Evolutionary conservation across 1,140 invertebrate genomes (phyloP).

Genomic region (Drosophila paulistorum): DNA sequence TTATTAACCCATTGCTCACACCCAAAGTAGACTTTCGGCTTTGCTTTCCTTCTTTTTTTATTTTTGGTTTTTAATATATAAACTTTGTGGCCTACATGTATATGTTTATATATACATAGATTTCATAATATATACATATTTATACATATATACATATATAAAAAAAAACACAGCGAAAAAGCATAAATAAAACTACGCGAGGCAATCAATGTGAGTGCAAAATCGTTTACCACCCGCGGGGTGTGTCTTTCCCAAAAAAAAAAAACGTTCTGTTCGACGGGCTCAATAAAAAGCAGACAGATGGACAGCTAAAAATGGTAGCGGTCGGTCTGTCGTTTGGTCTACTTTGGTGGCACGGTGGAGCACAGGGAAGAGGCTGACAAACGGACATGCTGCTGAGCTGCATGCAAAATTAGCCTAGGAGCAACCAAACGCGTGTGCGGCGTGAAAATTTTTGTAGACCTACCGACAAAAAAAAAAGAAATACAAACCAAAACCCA

Average conservation of each 20-base stretch:
- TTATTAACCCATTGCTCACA: slow-evolving; percentile 69
- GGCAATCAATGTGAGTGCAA: slow-evolving; percentile 80
- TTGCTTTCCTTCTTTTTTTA: slow-evolving; percentile 14
- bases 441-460: slow-evolving; percentile 75
- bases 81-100: slow-evolving; percentile 74
- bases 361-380: not conserved
- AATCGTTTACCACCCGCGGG: slow-evolving; percentile 76
- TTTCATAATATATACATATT: slow-evolving; percentile 36
- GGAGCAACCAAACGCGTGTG: slow-evolving; percentile 56
- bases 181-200: slow-evolving; percentile 78
- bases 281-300: slow-evolving; percentile 68
- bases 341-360: not conserved
- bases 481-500: not conserved
- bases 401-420: slow-evolving; percentile 78
- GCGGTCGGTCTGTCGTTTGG: not conserved
- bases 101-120: slow-evolving; percentile 17
- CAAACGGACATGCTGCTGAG: slow-evolving; percentile 66
- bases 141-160: slow-evolving; percentile 23
- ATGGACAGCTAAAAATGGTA: slow-evolving; percentile 34
- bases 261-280: slow-evolving; percentile 42
- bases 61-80: slow-evolving; percentile 62
- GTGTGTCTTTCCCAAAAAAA: slow-evolving; percentile 33
- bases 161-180: slow-evolving; percentile 39
- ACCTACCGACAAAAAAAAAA: slow-evolving; percentile 27
- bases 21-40: slow-evolving; percentile 13